phyloP scores from a whole-genome alignment of 2,888 invertebrate genomes.

The Melanostoma scalare region DNA sequence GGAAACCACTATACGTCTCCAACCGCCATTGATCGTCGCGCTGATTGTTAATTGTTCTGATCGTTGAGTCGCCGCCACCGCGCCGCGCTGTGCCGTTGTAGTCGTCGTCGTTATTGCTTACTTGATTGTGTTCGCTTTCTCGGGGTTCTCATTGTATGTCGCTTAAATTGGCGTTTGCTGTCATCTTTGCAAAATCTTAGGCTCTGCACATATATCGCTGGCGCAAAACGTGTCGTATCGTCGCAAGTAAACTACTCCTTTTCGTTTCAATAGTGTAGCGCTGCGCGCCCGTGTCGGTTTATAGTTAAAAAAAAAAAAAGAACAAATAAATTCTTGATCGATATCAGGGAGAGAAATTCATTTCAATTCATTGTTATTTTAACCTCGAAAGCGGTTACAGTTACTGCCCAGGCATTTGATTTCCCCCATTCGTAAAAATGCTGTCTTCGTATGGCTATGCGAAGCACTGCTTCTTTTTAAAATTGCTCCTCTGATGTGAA shows the following conservation, averaged over 20 bases:
- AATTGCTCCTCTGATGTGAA: constrained; percentile 80
- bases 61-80: not conserved
- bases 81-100: constrained; percentile 2
- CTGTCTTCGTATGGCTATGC: constrained; percentile 80
- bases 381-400: constrained; percentile 79
- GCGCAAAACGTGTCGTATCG: constrained; percentile 30
- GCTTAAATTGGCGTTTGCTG: constrained; percentile 28
- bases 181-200: constrained; percentile 61
- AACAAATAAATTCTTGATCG: constrained; percentile 59
- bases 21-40: constrained; percentile 65
- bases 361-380: constrained; percentile 80
- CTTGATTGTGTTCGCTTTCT: constrained; percentile 18
- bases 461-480: constrained; percentile 82
- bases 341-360: constrained; percentile 75
- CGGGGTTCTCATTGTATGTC: not conserved
- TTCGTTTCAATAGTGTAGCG: constrained; percentile 19
- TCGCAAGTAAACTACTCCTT: constrained; percentile 36
- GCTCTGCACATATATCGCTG: constrained; percentile 46
- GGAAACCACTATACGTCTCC: constrained; percentile 16
- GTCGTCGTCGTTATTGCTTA: constrained; percentile 38
- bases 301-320: constrained; percentile 1
- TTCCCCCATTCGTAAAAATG: constrained; percentile 77
- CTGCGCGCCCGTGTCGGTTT: constrained; percentile 32
- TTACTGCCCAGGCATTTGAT: constrained; percentile 78
- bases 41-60: constrained; percentile 53